These are phyloP conservation scores for Nyctibius grandis DNA, from an alignment of 2,797 vertebrate species.

Conservation along the genomic window DNA sequence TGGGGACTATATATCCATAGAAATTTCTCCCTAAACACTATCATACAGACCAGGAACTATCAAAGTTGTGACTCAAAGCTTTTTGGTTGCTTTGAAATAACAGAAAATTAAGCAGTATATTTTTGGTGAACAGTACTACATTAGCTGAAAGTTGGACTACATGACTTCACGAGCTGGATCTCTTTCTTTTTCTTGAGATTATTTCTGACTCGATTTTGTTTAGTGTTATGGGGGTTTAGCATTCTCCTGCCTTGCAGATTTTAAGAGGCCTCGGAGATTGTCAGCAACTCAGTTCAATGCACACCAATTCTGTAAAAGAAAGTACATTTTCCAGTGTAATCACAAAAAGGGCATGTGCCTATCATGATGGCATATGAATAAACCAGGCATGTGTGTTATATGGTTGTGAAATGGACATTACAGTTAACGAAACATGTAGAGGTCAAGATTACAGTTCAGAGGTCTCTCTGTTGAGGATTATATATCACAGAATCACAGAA, in stretches of 20 bases:
- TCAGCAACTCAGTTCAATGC: not conserved
- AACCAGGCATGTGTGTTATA: not conserved
- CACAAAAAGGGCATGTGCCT: not conserved
- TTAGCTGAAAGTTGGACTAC: not conserved
- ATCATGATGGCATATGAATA: not conserved
- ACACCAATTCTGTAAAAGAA: not conserved
- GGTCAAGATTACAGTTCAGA: not conserved
- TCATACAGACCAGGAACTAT: not conserved
- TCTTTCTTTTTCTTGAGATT: not conserved
- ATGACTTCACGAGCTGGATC: rapidly evolving
- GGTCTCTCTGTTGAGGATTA: not conserved
- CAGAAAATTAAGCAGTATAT: not conserved
- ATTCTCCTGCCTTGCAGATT: not conserved
- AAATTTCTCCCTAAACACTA: not conserved
- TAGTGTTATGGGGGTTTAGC: not conserved
- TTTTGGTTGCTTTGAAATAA: not conserved
- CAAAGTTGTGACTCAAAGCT: not conserved
- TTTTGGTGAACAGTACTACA: not conserved
- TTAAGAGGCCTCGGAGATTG: not conserved
- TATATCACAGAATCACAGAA: too few species aligned
- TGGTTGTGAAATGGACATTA: not conserved
- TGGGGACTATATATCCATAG: not conserved
- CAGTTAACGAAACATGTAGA: not conserved
- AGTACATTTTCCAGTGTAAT: not conserved
- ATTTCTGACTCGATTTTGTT: not conserved